A percentile compares a stretch with the other conserved stretches of the same genome.
Evolutionary conservation across 1,140 invertebrate species (phyloP).

Genomic region (Pygmarrhopalites habei): DNA sequence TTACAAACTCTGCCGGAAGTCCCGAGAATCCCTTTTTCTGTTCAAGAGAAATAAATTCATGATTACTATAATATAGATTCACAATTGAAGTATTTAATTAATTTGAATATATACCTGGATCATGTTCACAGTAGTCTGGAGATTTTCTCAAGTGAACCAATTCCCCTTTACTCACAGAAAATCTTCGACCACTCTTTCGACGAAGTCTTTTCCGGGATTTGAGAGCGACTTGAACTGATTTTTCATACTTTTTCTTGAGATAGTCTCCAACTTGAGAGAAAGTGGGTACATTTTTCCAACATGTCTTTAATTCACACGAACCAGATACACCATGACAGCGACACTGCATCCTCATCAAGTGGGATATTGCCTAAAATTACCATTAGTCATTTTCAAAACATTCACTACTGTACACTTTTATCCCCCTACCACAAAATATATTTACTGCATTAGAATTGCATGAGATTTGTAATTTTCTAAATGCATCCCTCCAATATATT

Average conservation of each 20-base stretch:
- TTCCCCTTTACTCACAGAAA: constrained; percentile 46
- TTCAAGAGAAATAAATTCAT: no score
- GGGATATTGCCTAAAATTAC: constrained; percentile 42
- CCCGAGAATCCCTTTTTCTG: constrained; percentile 54
- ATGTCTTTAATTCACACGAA: constrained; percentile 59
- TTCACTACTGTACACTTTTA: no score
- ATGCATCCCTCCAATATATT: no score
- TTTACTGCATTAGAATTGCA: no score
- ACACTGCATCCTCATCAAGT: constrained; percentile 53
- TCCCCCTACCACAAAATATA: no score
- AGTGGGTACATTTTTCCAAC: constrained; percentile 53
- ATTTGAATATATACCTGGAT: no score
- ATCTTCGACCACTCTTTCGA: constrained; percentile 41
- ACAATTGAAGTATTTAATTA: no score
- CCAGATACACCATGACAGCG: constrained; percentile 60
- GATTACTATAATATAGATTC: no score
- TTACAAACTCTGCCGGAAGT: constrained; percentile 56
- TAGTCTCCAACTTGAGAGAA: constrained; percentile 52
- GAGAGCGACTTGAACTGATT: constrained; percentile 44
- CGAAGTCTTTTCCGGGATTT: constrained; percentile 42
- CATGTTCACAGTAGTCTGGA: constrained; percentile 57
- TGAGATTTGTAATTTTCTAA: no score
- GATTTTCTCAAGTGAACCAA: constrained; percentile 58
- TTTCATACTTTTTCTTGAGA: constrained; percentile 51
- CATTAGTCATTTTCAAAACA: no score